These are phyloP conservation scores for Alcis repandata DNA, from an alignment of 2,888 invertebrate species.

Conservation along the genomic window DNA sequence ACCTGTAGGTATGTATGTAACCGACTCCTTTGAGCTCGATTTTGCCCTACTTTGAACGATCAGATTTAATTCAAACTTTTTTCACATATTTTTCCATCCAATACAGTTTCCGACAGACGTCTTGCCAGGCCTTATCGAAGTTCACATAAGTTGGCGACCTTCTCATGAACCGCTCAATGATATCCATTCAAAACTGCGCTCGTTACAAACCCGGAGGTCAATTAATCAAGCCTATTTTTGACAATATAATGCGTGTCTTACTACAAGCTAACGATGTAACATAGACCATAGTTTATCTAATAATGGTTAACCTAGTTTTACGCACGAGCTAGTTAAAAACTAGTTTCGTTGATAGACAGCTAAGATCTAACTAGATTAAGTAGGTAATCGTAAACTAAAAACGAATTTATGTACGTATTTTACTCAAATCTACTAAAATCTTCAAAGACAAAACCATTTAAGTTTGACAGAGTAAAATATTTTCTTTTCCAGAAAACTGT, in stretches of 20 bases:
- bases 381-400: no score
- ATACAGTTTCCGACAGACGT: no score
- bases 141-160: constrained; percentile 20
- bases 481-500: constrained; percentile 40
- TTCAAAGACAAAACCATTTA: background rate
- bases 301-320: constrained; percentile 13
- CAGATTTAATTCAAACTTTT: no score
- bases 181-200: constrained; percentile 13
- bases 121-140: no score
- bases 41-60: no score
- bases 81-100: no score
- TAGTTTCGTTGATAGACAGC: background rate
- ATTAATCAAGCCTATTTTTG: constrained; percentile 15
- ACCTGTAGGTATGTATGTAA: no score
- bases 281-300: background rate
- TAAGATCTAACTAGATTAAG: background rate
- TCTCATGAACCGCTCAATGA: constrained; percentile 5
- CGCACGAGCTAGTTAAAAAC: background rate
- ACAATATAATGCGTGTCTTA: constrained; percentile 3
- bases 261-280: background rate
- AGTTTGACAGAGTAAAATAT: background rate
- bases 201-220: constrained; percentile 16
- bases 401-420: no score
- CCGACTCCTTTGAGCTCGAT: no score
- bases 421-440: background rate